These are phyloP conservation scores for Theristicus caerulescens DNA, from an alignment of 2,113 vertebrate genomes.

Conservation along the genomic window DNA sequence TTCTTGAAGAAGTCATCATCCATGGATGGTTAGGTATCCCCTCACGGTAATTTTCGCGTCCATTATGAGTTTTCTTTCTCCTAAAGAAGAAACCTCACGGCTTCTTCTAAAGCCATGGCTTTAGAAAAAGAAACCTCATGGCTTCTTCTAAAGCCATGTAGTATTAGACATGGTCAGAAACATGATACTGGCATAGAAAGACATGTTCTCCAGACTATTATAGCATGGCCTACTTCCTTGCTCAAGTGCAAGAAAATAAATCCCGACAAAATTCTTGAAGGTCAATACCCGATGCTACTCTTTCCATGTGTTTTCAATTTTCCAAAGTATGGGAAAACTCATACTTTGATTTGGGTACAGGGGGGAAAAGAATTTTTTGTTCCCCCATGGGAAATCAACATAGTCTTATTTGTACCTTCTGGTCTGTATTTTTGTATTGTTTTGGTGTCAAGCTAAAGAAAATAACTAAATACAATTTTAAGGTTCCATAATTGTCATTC, in stretches of 20 bases:
- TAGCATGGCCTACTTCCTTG: neutral
- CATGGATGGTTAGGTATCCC: fast-evolving
- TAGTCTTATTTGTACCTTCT: neutral
- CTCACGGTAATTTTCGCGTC: fast-evolving
- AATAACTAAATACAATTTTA: neutral
- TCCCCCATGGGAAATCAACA: neutral
- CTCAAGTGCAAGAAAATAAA: neutral
- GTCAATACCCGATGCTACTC: fast-evolving
- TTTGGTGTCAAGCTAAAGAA: neutral
- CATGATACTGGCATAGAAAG: neutral
- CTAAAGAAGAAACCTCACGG: neutral
- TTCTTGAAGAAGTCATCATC: neutral
- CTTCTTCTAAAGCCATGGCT: neutral
- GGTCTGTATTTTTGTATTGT: neutral
- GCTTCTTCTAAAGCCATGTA: neutral
- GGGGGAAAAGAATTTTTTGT: neutral
- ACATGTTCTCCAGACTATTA: neutral
- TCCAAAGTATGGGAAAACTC: neutral
- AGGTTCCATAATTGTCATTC: neutral
- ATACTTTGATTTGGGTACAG: neutral
- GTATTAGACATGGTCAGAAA: neutral
- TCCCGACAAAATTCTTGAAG: neutral
- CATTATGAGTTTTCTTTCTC: neutral
- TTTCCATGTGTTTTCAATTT: neutral
- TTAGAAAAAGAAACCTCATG: too few species aligned